Evolutionary conservation across 92 coral and sea anemone genomes (phyloP).

Genomic region (Zoanthus sociatus): DNA sequence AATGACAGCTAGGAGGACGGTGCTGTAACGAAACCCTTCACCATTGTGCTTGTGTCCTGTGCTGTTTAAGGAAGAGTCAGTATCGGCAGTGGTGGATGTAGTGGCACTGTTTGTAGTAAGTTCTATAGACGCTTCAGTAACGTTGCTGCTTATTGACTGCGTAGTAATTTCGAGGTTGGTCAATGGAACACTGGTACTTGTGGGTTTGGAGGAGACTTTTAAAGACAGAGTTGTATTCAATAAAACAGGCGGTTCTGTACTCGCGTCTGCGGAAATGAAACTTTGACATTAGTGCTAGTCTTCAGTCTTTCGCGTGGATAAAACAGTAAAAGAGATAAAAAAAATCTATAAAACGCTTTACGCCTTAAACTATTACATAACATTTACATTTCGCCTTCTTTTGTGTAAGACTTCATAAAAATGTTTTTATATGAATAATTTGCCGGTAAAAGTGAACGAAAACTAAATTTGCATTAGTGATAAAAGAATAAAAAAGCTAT

Average conservation of each 20-base stretch:
- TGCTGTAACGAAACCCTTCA: constrained; percentile 10
- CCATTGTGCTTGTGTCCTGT: background rate
- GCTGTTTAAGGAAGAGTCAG: background rate
- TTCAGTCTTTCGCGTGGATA: background rate
- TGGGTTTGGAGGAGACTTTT: background rate
- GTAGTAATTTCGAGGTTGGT: background rate
- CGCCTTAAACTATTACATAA: background rate
- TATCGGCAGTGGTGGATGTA: background rate
- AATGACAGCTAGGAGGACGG: constrained; percentile 23
- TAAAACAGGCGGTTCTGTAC: constrained; percentile 5
- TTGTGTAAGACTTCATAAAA: too few relatives aligned
- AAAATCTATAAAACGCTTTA: too few relatives aligned
- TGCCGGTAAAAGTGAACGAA: too few relatives aligned
- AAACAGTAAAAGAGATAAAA: too few relatives aligned
- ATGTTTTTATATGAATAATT: too few relatives aligned
- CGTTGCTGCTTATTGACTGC: background rate
- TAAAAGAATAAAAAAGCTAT: too few relatives aligned
- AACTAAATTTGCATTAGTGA: too few relatives aligned
- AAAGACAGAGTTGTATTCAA: background rate
- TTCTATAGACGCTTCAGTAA: background rate
- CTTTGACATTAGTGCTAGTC: background rate
- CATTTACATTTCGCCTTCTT: too few relatives aligned
- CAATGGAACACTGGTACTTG: background rate
- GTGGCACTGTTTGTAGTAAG: background rate
- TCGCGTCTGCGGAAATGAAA: background rate